These are phyloP conservation scores for Bradynema listronoti DNA, from an alignment of 1,140 invertebrate species.

Conservation along the genomic window DNA sequence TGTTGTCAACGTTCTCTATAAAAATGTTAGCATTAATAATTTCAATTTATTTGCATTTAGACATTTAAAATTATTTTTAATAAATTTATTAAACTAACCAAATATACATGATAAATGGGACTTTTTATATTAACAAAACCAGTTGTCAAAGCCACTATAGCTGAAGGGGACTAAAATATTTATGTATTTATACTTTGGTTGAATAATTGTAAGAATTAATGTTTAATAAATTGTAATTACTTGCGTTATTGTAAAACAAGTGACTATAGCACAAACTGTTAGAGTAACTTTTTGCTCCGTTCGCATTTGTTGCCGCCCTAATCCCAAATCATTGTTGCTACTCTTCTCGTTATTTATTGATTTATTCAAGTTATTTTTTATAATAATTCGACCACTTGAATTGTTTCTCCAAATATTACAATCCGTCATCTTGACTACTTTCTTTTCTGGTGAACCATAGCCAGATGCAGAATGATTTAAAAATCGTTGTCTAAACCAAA, in stretches of 20 bases:
- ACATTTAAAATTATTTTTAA: background rate
- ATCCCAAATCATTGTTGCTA: background rate
- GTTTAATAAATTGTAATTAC: constrained; percentile 10
- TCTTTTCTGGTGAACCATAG: too few species aligned
- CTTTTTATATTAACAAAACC: constrained; percentile 7
- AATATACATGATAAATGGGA: constrained; percentile 11
- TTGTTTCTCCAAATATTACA: background rate
- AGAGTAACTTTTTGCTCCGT: constrained; percentile 28
- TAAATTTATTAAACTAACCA: constrained; percentile 10
- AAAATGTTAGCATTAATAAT: background rate
- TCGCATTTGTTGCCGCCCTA: constrained; percentile 1
- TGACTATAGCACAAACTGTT: constrained; percentile 37
- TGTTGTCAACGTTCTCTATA: constrained; percentile 18
- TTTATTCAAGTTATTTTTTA: constrained; percentile 1
- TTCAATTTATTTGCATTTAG: background rate
- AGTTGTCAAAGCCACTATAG: constrained; percentile 18
- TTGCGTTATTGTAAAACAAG: constrained; percentile 37
- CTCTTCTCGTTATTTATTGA: background rate
- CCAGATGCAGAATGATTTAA: background rate
- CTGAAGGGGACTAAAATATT: constrained; percentile 28
- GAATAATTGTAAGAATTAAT: too few species aligned
- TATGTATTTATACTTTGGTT: too few species aligned
- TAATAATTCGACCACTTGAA: background rate
- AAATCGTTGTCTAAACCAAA: constrained; percentile 10
- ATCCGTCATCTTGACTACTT: background rate